A percentile compares a stretch with the other conserved stretches of the same genome.
phyloP scores from a whole-genome alignment of 1,140 invertebrate species.

The Trichogramma pretiosum region DNA sequence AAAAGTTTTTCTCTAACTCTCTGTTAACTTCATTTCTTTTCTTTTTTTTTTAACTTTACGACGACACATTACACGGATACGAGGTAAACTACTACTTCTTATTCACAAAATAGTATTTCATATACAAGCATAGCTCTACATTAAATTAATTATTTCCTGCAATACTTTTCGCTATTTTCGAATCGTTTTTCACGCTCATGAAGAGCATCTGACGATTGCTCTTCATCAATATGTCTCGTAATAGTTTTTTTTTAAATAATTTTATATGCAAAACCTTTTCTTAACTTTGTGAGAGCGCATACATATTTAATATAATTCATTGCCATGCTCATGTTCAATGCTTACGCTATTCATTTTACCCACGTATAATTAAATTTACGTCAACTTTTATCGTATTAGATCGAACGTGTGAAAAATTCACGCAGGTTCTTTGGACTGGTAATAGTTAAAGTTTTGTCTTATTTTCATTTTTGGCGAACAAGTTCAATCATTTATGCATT shows the following conservation, averaged over 20 bases:
- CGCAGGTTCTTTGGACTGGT: slow-evolving; percentile 16
- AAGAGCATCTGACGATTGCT: too few relatives aligned
- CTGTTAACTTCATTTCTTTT: slow-evolving; percentile 17
- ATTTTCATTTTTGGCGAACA: too few relatives aligned
- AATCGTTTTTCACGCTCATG: slow-evolving; percentile 18
- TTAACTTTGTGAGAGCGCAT: slow-evolving; percentile 2
- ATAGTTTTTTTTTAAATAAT: slow-evolving; percentile 11
- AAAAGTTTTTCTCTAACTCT: slow-evolving; percentile 14
- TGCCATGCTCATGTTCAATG: too few relatives aligned
- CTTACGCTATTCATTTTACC: too few relatives aligned
- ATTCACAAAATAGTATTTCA: slow-evolving; percentile 35
- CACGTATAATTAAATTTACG: too few relatives aligned
- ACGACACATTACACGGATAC: slow-evolving; percentile 31
- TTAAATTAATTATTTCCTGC: slow-evolving; percentile 28
- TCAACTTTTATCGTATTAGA: too few relatives aligned
- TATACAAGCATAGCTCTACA: slow-evolving; percentile 39
- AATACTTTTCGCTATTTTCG: slow-evolving; percentile 19
- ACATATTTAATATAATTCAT: too few relatives aligned
- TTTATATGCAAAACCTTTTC: too few relatives aligned
- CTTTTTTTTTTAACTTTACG: slow-evolving; percentile 19
- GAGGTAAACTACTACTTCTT: slow-evolving; percentile 36
- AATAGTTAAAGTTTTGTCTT: too few relatives aligned
- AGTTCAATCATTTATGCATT: too few relatives aligned
- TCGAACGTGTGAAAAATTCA: slow-evolving; percentile 7
- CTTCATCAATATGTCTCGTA: slow-evolving; percentile 22